These are phyloP conservation scores for Tortricodes alternella DNA, from an alignment of 2,888 invertebrate genomes.

Conservation along the genomic window DNA sequence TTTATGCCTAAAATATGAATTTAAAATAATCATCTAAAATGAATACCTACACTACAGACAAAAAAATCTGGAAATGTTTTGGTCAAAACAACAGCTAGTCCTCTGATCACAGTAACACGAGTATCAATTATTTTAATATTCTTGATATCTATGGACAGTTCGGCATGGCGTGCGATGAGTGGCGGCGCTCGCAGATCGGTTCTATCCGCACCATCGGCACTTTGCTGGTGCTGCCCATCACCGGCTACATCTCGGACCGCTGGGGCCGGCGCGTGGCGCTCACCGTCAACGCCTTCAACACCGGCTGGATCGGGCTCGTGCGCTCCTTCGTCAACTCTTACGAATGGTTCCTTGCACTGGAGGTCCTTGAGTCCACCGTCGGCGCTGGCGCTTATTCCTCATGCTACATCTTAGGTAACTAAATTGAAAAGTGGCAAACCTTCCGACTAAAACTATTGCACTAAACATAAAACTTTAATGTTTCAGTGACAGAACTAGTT, in stretches of 20 bases:
- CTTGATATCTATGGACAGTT: conserved; percentile 75
- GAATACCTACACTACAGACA: too few relatives aligned
- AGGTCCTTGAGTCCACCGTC: conserved; percentile 87
- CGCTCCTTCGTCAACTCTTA: conserved; percentile 87
- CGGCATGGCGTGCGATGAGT: conserved; percentile 85
- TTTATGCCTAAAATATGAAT: too few relatives aligned
- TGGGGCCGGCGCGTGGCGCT: conserved; percentile 86
- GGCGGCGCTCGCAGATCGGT: conserved; percentile 88
- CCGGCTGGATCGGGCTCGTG: conserved; percentile 85
- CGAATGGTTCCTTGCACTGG: conserved; percentile 86
- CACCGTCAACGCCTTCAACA: conserved; percentile 83
- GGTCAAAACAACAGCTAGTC: too few relatives aligned
- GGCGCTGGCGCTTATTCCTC: conserved; percentile 88
- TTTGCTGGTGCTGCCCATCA: conserved; percentile 86
- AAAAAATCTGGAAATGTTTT: too few relatives aligned
- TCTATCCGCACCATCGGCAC: conserved; percentile 89
- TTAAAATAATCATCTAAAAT: too few relatives aligned
- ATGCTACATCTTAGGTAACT: conserved; percentile 87
- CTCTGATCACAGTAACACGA: too few relatives aligned
- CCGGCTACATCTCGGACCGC: conserved; percentile 89
- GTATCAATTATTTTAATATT: neutral
- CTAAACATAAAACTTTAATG: neutral
- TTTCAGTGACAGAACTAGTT: conserved; percentile 88
- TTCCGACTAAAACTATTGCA: too few relatives aligned
- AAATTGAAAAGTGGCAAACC: too few relatives aligned